Conservation (phyloP, 2,888 invertebrate genomes). For the Lymantria monacha region DNA sequence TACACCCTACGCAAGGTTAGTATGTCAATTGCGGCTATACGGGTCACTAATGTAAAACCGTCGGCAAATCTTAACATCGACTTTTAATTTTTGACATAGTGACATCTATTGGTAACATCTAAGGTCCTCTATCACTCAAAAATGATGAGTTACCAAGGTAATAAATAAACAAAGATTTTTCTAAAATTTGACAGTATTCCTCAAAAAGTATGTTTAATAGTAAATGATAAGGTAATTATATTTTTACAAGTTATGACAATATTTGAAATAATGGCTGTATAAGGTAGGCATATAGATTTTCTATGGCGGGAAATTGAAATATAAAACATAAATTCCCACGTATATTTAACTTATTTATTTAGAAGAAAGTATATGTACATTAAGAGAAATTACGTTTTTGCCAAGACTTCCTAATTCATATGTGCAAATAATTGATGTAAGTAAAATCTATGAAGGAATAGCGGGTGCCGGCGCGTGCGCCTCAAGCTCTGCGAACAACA, state of each 20-base stretch:
- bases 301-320: slow-evolving; percentile 15
- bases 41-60: slow-evolving; percentile 40
- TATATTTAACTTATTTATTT: no score
- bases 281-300: not conserved
- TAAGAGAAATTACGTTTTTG: no score
- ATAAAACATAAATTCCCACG: no score
- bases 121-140: not conserved
- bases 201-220: not conserved
- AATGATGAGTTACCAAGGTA: slow-evolving; percentile 15
- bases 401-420: no score
- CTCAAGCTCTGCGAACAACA: no score
- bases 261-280: not conserved
- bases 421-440: no score
- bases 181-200: not conserved
- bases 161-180: not conserved
- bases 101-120: slow-evolving; percentile 58
- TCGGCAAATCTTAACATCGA: slow-evolving; percentile 51
- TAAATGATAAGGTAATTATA: not conserved
- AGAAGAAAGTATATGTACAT: no score
- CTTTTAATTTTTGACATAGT: slow-evolving; percentile 46
- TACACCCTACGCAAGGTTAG: slow-evolving; percentile 89
- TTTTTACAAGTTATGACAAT: not conserved
- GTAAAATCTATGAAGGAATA: no score
- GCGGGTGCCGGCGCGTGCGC: no score
- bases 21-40: slow-evolving; percentile 42